phyloP scores from a whole-genome alignment of 2,888 invertebrate genomes.

The Epicampocera succincta region DNA sequence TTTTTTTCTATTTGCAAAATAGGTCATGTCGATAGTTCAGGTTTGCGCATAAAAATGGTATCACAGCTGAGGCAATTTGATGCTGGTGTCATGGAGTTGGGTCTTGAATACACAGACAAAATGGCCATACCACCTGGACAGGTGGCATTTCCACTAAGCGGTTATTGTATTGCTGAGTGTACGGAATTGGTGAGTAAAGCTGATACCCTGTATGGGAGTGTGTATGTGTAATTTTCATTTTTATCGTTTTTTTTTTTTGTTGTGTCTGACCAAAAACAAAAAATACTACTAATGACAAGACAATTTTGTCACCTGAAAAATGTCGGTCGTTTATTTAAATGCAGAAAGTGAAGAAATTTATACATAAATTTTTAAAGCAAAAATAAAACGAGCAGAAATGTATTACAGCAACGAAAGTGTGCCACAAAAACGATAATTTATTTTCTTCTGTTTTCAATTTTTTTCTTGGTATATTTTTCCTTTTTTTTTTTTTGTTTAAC shows the following conservation, averaged over 20 bases:
- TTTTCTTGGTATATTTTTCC: not conserved
- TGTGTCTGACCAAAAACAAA: not conserved
- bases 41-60: conserved; percentile 91
- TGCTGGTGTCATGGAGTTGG: conserved; percentile 97
- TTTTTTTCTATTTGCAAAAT: conserved; percentile 57
- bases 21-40: conserved; percentile 95
- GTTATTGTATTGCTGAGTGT: conserved; percentile 96
- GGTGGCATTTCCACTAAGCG: conserved; percentile 89
- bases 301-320: conserved; percentile 5
- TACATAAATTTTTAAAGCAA: not conserved
- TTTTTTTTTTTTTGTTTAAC: not conserved
- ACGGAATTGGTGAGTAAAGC: conserved; percentile 88
- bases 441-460: not conserved
- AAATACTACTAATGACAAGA: not conserved
- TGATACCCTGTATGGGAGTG: not conserved
- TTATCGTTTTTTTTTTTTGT: not conserved
- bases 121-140: conserved; percentile 97
- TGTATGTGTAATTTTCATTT: too few relatives aligned
- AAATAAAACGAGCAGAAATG: not conserved
- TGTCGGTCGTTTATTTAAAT: conserved; percentile 35
- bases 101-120: conserved; percentile 98
- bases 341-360: not conserved
- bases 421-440: conserved; percentile 13
- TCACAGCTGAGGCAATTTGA: conserved; percentile 90
- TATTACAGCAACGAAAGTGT: not conserved